Base-by-base conservation (phyloP, 2,113 vertebrate species). In the Odontesthes bonariensis region DNA sequence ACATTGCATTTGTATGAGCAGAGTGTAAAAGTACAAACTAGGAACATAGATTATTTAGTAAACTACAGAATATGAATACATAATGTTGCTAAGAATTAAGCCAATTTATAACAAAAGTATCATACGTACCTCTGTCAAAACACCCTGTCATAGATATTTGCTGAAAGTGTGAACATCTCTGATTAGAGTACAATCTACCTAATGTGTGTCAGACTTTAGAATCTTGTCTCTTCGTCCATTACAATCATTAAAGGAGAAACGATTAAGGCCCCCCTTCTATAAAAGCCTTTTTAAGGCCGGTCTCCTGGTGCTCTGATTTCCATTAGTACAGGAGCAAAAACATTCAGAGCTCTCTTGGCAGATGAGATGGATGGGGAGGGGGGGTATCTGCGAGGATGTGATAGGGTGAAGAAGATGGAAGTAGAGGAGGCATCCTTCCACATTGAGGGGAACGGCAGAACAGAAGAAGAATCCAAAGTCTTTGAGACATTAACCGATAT, bases 241-340 rank as follows among this genome's bases (percentile, higher is more conserved):
- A 77, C n/a, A n/a, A 73, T 9, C 12, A 23, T 35, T 1, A 47
- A 67, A 27, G n/a, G 27, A 62, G 16, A 0, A 53, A 60, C 46
- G 62, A 80, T 67, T 88, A 58, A 75, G 19, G 17, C 35, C 35
- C n/a, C 27, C 3, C 19, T 38, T 75, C 52, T 23, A 51, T 72
- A 60, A 83, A 71, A 87, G 75, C 68, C 70, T 77, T 77, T 78
- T 82, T 20, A 85, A 67, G 33, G 67, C 47, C 46, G 54, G 55
- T 77, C 72, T 73, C 77, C 42, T 83, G 88, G 35, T 82, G 38
- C 56, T 62, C 51, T 40, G 58, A 69, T 66, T 35, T 74, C 86
- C 82, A 89, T 87, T 85, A 82, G 70, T 44, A 74, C 13, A 27
- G 20, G 31, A 73, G 20, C n/a, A 69, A 84, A 82, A 55, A 31